Evolutionary conservation across 2,888 invertebrate genomes (phyloP).

Genomic region (Amphimallon solstitiale): DNA sequence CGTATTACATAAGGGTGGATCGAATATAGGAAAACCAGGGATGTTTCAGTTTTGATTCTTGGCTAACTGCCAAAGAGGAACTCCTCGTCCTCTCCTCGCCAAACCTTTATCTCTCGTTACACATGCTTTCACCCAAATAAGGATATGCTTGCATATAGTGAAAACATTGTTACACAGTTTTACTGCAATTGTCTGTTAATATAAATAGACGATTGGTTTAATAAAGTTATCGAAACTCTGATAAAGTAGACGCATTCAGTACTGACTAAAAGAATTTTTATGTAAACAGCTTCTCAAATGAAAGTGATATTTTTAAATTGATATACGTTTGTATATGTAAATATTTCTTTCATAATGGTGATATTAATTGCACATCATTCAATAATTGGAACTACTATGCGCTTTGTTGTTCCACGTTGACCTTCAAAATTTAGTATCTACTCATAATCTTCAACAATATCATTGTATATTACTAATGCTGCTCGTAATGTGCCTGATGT

Average conservation of each 20-base stretch:
- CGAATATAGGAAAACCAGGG: slow-evolving; percentile 31
- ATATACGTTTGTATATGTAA: too few relatives aligned
- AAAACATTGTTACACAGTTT: slow-evolving; percentile 4
- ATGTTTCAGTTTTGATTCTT: slow-evolving; percentile 37
- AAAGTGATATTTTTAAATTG: too few relatives aligned
- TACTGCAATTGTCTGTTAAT: neutral
- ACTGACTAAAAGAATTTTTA: neutral
- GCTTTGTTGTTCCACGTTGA: too few relatives aligned
- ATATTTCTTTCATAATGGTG: too few relatives aligned
- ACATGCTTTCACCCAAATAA: slow-evolving; percentile 19
- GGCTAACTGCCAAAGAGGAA: slow-evolving; percentile 33
- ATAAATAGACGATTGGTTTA: neutral
- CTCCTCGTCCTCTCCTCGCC: neutral
- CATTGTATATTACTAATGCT: too few relatives aligned
- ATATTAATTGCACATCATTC: too few relatives aligned
- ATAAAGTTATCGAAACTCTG: neutral
- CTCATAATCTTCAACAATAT: too few relatives aligned
- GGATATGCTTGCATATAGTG: slow-evolving; percentile 5
- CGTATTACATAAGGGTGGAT: slow-evolving; percentile 34
- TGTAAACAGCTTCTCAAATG: too few relatives aligned
- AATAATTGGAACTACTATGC: too few relatives aligned
- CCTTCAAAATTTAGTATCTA: too few relatives aligned
- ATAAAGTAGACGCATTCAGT: neutral
- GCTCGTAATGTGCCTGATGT: too few relatives aligned
- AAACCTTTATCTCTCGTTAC: slow-evolving; percentile 29